Percentiles rank a stretch among this genome's conserved stretches.
Conservation (phyloP, 1,140 invertebrate species). For the Colletes gigas region DNA sequence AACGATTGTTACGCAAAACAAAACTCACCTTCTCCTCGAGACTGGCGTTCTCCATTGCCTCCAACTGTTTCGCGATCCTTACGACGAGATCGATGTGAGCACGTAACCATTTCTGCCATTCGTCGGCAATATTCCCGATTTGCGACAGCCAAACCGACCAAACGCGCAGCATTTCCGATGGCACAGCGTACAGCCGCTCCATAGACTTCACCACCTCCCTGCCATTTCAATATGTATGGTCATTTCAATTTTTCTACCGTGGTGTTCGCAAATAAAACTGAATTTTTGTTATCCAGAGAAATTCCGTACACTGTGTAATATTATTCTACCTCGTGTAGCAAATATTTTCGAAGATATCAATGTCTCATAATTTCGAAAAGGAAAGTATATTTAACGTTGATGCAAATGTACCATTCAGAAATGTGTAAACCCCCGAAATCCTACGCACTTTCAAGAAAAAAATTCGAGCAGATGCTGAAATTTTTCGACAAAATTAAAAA, state of each 20-base stretch:
- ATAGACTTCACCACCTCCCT: conserved; percentile 59
- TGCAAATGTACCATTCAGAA: too few species aligned
- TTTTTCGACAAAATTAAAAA: too few species aligned
- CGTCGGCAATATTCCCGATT: conserved; percentile 62
- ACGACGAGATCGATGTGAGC: conserved; percentile 65
- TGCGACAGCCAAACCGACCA: conserved; percentile 68
- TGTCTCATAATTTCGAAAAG: too few species aligned
- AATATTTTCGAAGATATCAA: too few species aligned
- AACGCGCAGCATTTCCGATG: conserved; percentile 66
- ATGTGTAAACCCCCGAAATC: too few species aligned
- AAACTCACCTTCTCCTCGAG: conserved; percentile 4
- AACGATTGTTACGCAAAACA: conserved; percentile 1
- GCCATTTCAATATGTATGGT: conserved; percentile 4
- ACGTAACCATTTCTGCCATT: conserved; percentile 70
- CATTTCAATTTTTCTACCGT: neutral
- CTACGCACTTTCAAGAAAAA: too few species aligned
- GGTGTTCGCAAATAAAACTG: too few species aligned
- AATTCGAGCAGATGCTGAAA: too few species aligned
- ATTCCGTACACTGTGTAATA: too few species aligned
- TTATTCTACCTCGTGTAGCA: too few species aligned
- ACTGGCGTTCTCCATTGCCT: conserved; percentile 12
- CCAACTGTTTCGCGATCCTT: conserved; percentile 58
- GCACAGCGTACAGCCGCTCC: conserved; percentile 58
- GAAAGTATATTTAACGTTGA: too few species aligned
- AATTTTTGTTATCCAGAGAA: too few species aligned